Conservation (phyloP, 2,888 invertebrate genomes). For the Nemotelus pantherinus region DNA sequence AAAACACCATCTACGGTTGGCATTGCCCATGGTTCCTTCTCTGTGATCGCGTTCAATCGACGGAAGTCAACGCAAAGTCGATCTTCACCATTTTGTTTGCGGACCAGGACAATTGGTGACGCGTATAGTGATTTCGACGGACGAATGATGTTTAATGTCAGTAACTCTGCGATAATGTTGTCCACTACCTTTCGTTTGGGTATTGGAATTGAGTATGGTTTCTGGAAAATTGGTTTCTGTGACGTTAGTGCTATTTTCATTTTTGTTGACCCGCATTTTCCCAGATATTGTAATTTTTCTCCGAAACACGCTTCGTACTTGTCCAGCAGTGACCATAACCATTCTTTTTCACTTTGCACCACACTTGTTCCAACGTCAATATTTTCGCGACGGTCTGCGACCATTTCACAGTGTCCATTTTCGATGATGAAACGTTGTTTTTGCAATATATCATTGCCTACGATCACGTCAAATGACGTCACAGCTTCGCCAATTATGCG, state of each 20-base stretch:
- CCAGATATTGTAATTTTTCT: not conserved
- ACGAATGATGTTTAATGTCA: not conserved
- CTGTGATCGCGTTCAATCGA: not conserved
- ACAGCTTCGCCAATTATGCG: not conserved
- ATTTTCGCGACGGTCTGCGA: not conserved
- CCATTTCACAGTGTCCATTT: not conserved
- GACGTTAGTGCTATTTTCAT: not conserved
- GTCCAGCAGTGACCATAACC: not conserved
- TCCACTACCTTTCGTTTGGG: slow-evolving; percentile 2
- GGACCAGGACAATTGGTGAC: too few species aligned
- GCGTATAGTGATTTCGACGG: slow-evolving; percentile 1
- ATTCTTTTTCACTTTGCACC: not conserved
- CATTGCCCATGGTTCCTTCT: slow-evolving; percentile 10
- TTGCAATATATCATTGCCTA: slow-evolving; percentile 1
- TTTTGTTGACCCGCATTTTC: not conserved
- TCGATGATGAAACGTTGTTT: slow-evolving; percentile 32
- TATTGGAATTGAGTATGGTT: not conserved
- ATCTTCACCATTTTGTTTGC: too few species aligned
- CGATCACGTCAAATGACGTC: slow-evolving; percentile 14
- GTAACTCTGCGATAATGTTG: not conserved
- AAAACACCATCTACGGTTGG: not conserved
- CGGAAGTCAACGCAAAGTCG: not conserved
- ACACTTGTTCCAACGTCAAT: not conserved
- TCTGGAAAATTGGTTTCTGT: not conserved
- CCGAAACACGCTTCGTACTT: not conserved